Evolutionary conservation across 2,797 vertebrate genomes (phyloP).

Genomic region (Alca torda): DNA sequence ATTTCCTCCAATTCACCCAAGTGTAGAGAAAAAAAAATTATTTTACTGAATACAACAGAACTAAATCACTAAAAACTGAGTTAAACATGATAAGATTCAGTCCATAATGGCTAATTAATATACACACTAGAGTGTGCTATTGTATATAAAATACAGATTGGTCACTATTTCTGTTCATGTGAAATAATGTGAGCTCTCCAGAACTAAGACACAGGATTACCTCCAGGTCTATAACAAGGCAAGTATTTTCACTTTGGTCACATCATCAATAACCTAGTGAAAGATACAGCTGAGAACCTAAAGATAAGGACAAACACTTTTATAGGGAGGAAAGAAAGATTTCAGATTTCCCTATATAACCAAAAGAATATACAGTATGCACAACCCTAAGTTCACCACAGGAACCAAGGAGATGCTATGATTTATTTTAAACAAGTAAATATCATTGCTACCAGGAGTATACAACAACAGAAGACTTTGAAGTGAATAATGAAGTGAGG

Average conservation of each 20-base stretch:
- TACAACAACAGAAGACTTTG: not conserved
- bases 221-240: not conserved
- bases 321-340: not conserved
- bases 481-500: slow-evolving; percentile 2
- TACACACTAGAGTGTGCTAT: slow-evolving; percentile 52
- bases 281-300: not conserved
- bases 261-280: not conserved
- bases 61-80: not conserved
- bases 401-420: not conserved
- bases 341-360: not conserved
- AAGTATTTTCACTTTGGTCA: not conserved
- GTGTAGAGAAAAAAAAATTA: not conserved
- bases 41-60: not conserved
- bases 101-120: slow-evolving; percentile 8
- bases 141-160: slow-evolving; percentile 29
- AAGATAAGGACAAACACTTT: not conserved
- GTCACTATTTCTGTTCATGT: not conserved
- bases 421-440: not conserved
- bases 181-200: not conserved
- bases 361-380: not conserved
- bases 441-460: not conserved
- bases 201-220: not conserved
- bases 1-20: not conserved
- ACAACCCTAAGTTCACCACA: not conserved
- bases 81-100: not conserved